Conservation (phyloP, 2,888 invertebrate species). For the Nineta flava region DNA sequence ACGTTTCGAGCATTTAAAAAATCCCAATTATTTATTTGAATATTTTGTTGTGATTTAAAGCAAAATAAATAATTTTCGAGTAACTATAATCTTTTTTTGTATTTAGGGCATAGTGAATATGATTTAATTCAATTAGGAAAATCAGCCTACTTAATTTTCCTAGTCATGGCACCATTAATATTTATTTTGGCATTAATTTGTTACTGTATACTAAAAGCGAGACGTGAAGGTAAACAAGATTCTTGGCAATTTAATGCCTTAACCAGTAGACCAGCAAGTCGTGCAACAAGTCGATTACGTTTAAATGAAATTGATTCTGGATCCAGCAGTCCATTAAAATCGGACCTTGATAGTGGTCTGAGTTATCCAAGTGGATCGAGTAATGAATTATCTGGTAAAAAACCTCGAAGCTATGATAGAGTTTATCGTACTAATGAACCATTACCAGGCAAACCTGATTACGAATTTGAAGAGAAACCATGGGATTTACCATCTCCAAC, state of each 20-base stretch:
- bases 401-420: slow-evolving; percentile 61
- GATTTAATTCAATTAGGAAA: slow-evolving; percentile 57
- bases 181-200: slow-evolving; percentile 28
- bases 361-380: slow-evolving; percentile 19
- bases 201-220: slow-evolving; percentile 40
- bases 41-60: no score
- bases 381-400: slow-evolving; percentile 27
- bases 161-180: slow-evolving; percentile 49
- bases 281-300: slow-evolving; percentile 15
- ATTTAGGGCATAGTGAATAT: slow-evolving; percentile 25
- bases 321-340: slow-evolving; percentile 7
- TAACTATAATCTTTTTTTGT: neutral
- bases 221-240: slow-evolving; percentile 31
- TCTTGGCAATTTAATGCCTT: slow-evolving; percentile 21
- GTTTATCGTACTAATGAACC: slow-evolving; percentile 77
- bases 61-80: no score
- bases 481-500: slow-evolving; percentile 55
- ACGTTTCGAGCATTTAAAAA: no score
- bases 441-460: slow-evolving; percentile 47
- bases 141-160: slow-evolving; percentile 56
- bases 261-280: slow-evolving; percentile 13
- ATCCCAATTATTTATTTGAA: no score
- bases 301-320: slow-evolving; percentile 12
- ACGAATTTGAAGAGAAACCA: slow-evolving; percentile 66
- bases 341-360: slow-evolving; percentile 13